Base-by-base conservation (phyloP, 2,888 invertebrate species). In the Sinhomidia bicolor region DNA sequence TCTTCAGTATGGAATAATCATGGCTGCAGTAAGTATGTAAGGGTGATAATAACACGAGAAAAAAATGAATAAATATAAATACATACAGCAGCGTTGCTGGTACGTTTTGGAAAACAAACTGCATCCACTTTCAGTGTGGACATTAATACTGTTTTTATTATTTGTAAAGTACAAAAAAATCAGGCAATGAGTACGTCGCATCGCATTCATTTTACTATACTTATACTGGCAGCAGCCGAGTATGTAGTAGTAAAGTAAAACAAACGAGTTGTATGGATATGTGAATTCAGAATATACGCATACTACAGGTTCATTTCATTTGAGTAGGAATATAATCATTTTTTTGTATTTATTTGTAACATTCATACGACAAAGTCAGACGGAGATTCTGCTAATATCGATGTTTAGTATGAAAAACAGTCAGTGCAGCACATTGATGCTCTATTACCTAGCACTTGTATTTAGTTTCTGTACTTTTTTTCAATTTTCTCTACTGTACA, bases 91-190 rank as follows among this genome's bases (percentile, higher is more conserved):
- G 60, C n/a, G n/a, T n/a, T n/a, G n/a, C 12, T 41, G 44, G 68
- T 10, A 71, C 23, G 71, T 44, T 44, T 71, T 76, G 62, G 62
- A 76, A 76, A 54, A 20, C 32, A 85, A 76, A 85, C 76, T 85
- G 76, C 62, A 76, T 76, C 44, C 29, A 44, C 47, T 32, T 60
- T 71, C 60, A 57, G n/a, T 29, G 26, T 74, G 84, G 74, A 84
- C 84, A 76, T 71, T 44, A 20, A 12, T 71, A 71, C 44, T 71
- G 12, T 12, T 71, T 84, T 83, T 23, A 60, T 54, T 54, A 54
- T 32, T 23, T 36, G 36, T 54, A 71, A 62, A 32, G 29, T 41
- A 32, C 26, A 62, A 83, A 51, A n/a, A 82, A 83, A 51, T 68
- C n/a, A 83, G 83, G 74, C 57, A 83, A 68, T 57, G 47, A 83